Conservation (phyloP, 2,113 vertebrate genomes). For the Vicugna pacos region DNA sequence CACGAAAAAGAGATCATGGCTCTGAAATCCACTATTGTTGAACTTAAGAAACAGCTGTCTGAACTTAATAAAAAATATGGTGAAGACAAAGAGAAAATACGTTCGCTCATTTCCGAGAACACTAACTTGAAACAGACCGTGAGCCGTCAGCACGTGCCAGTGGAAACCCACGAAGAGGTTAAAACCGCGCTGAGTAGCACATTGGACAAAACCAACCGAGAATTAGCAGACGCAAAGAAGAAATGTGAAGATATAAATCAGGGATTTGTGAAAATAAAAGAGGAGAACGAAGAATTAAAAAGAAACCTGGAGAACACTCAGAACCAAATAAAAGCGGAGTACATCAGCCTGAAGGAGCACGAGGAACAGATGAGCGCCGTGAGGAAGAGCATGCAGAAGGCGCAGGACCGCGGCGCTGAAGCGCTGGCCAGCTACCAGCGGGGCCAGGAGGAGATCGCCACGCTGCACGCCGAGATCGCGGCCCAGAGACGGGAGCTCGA, state of each 20-base stretch:
- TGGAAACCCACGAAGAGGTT: constrained; percentile 88
- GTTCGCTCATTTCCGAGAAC: constrained; percentile 87
- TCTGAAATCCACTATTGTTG: constrained; percentile 85
- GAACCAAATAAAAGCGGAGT: constrained; percentile 87
- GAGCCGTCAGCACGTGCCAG: constrained; percentile 88
- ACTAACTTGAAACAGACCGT: constrained; percentile 86
- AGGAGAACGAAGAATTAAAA: constrained; percentile 89
- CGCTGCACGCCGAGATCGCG: constrained; percentile 91
- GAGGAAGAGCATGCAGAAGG: constrained; percentile 73
- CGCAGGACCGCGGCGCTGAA: constrained; percentile 8
- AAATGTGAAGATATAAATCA: constrained; percentile 85
- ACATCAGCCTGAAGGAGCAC: constrained; percentile 88
- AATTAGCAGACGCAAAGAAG: constrained; percentile 88
- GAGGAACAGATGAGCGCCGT: constrained; percentile 76
- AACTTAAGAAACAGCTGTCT: constrained; percentile 88
- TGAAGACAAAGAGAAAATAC: constrained; percentile 86
- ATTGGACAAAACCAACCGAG: constrained; percentile 88
- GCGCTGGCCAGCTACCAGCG: constrained; percentile 70
- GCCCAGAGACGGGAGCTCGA: constrained; percentile 95
- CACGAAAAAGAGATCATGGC: constrained; percentile 87
- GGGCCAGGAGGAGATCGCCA: constrained; percentile 88
- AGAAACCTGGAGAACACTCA: constrained; percentile 86
- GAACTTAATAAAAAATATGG: constrained; percentile 85
- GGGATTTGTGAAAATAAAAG: constrained; percentile 88
- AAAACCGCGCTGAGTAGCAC: constrained; percentile 86